These are phyloP conservation scores for Cepphus grylle DNA, from an alignment of 2,113 vertebrate genomes.

Conservation along the genomic window DNA sequence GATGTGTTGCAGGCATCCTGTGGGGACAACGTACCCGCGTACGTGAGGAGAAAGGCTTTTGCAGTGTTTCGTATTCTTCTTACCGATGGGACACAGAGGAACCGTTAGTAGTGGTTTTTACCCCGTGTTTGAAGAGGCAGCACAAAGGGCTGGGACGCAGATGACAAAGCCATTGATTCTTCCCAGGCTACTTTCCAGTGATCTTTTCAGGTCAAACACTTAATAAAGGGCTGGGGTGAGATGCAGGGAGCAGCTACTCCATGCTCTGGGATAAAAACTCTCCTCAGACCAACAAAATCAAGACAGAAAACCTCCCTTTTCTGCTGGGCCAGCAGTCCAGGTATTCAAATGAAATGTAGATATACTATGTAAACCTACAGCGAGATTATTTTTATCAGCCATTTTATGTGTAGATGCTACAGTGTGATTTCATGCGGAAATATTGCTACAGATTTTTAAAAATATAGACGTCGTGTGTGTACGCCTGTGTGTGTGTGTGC, in stretches of 20 bases:
- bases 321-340: slow-evolving; percentile 24
- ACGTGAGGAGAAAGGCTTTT: slow-evolving; percentile 1
- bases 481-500: background rate
- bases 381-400: slow-evolving; percentile 54
- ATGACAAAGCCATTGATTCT: slow-evolving; percentile 38
- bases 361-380: slow-evolving; percentile 41
- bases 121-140: background rate
- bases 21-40: background rate
- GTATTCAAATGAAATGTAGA: slow-evolving; percentile 46
- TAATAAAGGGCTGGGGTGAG: background rate
- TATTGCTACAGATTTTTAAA: slow-evolving; percentile 47
- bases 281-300: background rate
- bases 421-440: slow-evolving; percentile 59
- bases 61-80: slow-evolving; percentile 20
- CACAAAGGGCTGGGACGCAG: background rate
- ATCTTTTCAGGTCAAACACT: slow-evolving; percentile 17
- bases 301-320: background rate
- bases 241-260: background rate
- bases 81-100: background rate
- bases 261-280: background rate
- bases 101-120: background rate
- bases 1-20: slow-evolving; percentile 40
- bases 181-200: background rate
- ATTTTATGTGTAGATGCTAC: slow-evolving; percentile 50
- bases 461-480: slow-evolving; percentile 8